A percentile compares a stretch with the other conserved stretches of the same genome.
These are phyloP conservation scores for Clarias fuscus DNA, from an alignment of 2,797 vertebrate genomes.

Conservation along the genomic window DNA sequence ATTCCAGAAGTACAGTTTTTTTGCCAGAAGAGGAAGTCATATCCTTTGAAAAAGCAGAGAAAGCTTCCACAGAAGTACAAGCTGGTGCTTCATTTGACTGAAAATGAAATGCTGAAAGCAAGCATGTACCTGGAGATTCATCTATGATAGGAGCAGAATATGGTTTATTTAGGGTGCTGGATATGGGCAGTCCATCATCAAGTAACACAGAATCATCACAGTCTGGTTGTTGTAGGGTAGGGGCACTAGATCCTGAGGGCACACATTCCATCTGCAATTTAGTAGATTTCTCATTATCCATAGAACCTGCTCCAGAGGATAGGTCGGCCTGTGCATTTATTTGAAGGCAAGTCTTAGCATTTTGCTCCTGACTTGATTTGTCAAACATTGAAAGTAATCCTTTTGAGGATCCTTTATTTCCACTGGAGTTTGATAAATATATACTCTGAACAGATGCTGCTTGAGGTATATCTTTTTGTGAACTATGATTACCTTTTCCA, in stretches of 20 bases:
- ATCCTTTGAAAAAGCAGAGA: conserved; percentile 16
- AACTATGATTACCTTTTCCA: conserved; percentile 40
- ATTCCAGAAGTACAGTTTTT: conserved; percentile 8
- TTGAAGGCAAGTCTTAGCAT: not conserved
- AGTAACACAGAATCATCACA: conserved; percentile 29
- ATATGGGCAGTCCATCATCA: conserved; percentile 37
- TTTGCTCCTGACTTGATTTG: not conserved
- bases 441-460: conserved; percentile 33
- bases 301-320: not conserved
- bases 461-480: conserved; percentile 55
- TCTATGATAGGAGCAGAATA: conserved; percentile 50
- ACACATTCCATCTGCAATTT: not conserved
- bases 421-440: not conserved
- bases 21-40: conserved; percentile 7
- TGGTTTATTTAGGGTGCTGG: conserved; percentile 34
- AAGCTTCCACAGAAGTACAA: conserved; percentile 21
- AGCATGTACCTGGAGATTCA: conserved; percentile 50
- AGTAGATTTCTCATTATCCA: conserved; percentile 19
- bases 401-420: conserved; percentile 28
- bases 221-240: conserved; percentile 44
- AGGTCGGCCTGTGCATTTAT: not conserved
- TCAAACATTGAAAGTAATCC: conserved; percentile 23
- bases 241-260: not conserved
- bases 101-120: conserved; percentile 22
- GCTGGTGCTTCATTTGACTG: conserved; percentile 42